Evolutionary conservation across 2,797 vertebrate genomes (phyloP), one percentile per base, ranked within the genome.

Genomic region (Botia almorhae): DNA sequence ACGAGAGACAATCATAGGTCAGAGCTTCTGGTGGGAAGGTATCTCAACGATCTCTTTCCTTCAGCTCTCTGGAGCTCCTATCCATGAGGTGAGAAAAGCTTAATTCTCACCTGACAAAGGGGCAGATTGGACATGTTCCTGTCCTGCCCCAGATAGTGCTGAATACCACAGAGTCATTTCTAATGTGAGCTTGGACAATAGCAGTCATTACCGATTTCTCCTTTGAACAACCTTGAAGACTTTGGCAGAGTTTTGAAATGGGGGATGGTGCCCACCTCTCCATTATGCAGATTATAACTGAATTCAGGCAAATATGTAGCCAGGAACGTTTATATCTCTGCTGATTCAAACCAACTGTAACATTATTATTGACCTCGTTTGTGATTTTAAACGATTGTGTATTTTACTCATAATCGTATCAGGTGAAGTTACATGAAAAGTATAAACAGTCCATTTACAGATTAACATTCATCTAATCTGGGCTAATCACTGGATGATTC

Each of bases 51-150:
- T 85, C 77, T 83, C 76, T 76, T 70, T 84, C 68, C 68, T 61
- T 72, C 68, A 50, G 71, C 81, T 61, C 81, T 78, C 81, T 80
- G 48, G 36, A 74, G 63, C 80, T 71, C 50, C 69, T 69, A 29
- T 74, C 78, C 77, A 61, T 78, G 65, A 78, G 63, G 89, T 87
- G 91, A 90, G 90, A 93, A 90, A 84, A 91, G 90, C 80, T 88
- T 93, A 90, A 92, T 93, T 93, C 90, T 90, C 92, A 92, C 91
- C 90, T 92, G 91, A 88, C 90, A 91, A 84, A 81, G 83, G 81
- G 69, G 87, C 85, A 89, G 90, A 93, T 93, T 86, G 89, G 87
- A 90, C 83, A 85, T 58, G 19, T 81, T 85, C 82, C 36, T 43
- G 80, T 70, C 75, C 82, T 81, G 71, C 76, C 74, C 65, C 63